Conservation (phyloP, 2,797 vertebrate species). For the Otus scops region DNA sequence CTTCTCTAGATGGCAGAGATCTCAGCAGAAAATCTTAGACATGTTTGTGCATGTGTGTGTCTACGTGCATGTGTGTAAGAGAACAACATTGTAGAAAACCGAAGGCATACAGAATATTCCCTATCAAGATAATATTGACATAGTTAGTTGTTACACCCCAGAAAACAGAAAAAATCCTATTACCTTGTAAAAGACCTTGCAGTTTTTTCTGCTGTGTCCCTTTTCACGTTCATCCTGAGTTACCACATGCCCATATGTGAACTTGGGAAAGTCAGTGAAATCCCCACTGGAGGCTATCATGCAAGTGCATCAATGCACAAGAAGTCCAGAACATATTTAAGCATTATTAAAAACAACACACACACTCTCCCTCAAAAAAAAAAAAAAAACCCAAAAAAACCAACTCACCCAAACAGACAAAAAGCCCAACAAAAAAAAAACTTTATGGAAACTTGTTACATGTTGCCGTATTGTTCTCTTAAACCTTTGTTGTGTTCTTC, state of each 20-base stretch:
- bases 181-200: background rate
- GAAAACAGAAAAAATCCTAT: background rate
- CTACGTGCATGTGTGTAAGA: fast-evolving
- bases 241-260: background rate
- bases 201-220: background rate
- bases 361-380: background rate
- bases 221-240: background rate
- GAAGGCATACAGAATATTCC: background rate
- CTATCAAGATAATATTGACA: background rate
- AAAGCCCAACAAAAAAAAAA: background rate
- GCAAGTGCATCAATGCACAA: background rate
- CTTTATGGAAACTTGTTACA: background rate
- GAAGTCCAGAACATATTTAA: background rate
- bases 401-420: background rate
- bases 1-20: background rate
- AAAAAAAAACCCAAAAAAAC: background rate
- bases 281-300: background rate
- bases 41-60: background rate
- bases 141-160: background rate
- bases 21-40: background rate
- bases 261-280: background rate
- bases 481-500: background rate
- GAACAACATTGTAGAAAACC: background rate
- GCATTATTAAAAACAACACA: background rate
- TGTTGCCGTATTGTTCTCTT: background rate